These are phyloP conservation scores for Drosophila percnosoma DNA, from an alignment of 2,888 invertebrate species.

Conservation along the genomic window DNA sequence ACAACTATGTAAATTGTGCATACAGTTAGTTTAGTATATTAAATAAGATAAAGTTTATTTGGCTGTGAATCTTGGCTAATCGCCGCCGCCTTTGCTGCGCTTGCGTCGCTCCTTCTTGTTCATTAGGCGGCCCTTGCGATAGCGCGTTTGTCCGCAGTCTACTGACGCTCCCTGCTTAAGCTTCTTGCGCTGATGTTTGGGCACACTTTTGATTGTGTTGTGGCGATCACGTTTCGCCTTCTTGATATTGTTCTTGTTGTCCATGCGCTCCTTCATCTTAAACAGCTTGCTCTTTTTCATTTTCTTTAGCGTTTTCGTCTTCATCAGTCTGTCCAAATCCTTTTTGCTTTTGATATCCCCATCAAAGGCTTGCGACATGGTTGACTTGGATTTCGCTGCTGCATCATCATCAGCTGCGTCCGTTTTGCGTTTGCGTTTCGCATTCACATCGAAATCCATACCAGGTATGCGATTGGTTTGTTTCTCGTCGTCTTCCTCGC, in stretches of 20 bases:
- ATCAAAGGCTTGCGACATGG: background rate
- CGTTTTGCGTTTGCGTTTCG: slow-evolving; percentile 47
- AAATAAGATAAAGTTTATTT: background rate
- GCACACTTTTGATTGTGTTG: slow-evolving; percentile 79
- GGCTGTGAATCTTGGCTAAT: slow-evolving; percentile 27
- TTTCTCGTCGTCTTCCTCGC: slow-evolving; percentile 44
- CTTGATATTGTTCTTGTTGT: slow-evolving; percentile 89
- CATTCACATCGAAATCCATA: slow-evolving; percentile 79
- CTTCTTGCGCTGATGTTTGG: slow-evolving; percentile 79
- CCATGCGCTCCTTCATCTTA: slow-evolving; percentile 90
- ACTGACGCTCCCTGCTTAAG: slow-evolving; percentile 71
- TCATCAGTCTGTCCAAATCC: slow-evolving; percentile 89
- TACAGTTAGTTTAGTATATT: slow-evolving; percentile 28
- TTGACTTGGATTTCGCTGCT: background rate
- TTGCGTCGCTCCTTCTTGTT: slow-evolving; percentile 76
- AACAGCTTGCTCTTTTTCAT: slow-evolving; percentile 92
- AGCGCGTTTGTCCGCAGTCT: slow-evolving; percentile 45
- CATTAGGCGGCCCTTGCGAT: slow-evolving; percentile 79
- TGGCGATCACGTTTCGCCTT: slow-evolving; percentile 86
- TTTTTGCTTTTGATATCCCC: slow-evolving; percentile 85
- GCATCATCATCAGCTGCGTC: background rate
- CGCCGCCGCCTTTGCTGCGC: slow-evolving; percentile 58
- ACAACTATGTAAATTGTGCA: slow-evolving; percentile 31
- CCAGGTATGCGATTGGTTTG: slow-evolving; percentile 76
- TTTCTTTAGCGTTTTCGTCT: slow-evolving; percentile 90